Conservation (phyloP, 2,797 vertebrate species). For the Betta splendens region DNA sequence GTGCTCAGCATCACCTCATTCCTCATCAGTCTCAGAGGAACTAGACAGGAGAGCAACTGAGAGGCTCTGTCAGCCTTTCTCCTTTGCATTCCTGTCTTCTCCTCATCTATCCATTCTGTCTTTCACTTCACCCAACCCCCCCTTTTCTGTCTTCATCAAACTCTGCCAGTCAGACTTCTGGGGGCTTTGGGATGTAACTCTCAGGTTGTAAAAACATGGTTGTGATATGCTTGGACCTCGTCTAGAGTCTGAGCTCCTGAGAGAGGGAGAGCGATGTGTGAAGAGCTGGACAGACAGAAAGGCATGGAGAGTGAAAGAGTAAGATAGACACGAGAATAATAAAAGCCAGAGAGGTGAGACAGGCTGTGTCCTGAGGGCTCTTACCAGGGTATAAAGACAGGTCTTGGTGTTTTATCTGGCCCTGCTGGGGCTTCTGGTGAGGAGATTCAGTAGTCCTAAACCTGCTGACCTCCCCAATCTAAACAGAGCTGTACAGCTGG, state of each 20-base stretch:
- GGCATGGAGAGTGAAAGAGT: constrained; percentile 38
- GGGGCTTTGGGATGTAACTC: constrained; percentile 54
- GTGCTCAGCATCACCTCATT: constrained; percentile 63
- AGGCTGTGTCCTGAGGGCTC: constrained; percentile 43
- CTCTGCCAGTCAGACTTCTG: constrained; percentile 61
- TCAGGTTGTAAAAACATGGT: constrained; percentile 72
- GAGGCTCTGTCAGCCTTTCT: constrained; percentile 36
- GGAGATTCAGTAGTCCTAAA: constrained; percentile 60
- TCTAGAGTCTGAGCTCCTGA: constrained; percentile 51
- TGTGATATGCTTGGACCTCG: constrained; percentile 75
- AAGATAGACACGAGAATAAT: constrained; percentile 54
- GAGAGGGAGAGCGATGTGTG: constrained; percentile 51
- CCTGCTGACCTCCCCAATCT: constrained; percentile 60
- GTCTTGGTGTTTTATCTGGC: constrained; percentile 71
- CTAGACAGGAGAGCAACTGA: constrained; percentile 33
- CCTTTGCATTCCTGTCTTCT: constrained; percentile 21
- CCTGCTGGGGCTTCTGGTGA: constrained; percentile 52
- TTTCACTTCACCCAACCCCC: constrained; percentile 32
- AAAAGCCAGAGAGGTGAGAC: constrained; percentile 60
- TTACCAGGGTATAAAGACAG: constrained; percentile 52
- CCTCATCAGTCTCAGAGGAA: constrained; percentile 59
- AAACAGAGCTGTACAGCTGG: constrained; percentile 52
- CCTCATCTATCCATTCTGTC: constrained; percentile 27
- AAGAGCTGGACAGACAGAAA: constrained; percentile 55
- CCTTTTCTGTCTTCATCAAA: constrained; percentile 23